Evolutionary conservation across 2,113 vertebrate genomes (phyloP).

Genomic region (Marmota monax): DNA sequence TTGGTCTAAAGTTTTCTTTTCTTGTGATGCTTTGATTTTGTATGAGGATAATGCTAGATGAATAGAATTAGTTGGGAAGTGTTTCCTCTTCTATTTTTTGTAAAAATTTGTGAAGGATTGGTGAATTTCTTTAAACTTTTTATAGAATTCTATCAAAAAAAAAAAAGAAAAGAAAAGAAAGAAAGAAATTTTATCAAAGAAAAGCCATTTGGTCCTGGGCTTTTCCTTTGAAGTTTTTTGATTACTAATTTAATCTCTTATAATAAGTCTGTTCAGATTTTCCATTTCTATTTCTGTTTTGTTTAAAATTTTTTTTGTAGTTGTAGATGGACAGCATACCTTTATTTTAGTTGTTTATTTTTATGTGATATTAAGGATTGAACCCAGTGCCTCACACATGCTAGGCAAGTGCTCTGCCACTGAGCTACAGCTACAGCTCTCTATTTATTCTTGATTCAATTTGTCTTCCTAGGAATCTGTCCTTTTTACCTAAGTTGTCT

Average conservation of each 20-base stretch:
- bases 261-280: neutral
- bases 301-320: no score
- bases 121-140: neutral
- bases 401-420: no score
- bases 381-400: no score
- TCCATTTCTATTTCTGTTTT: no score
- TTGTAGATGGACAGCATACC: no score
- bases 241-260: neutral
- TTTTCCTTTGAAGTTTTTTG: neutral
- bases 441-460: slow-evolving; percentile 8
- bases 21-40: slow-evolving; percentile 8
- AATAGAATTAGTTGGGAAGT: neutral
- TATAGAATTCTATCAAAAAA: no score
- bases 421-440: no score
- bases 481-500: neutral
- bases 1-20: slow-evolving; percentile 2
- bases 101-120: neutral
- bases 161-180: no score
- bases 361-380: no score
- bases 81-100: neutral
- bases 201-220: neutral
- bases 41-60: neutral
- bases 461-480: neutral
- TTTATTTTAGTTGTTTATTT: no score
- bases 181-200: no score